Base-by-base conservation (phyloP, 2,888 invertebrate genomes). In the Idaea straminata region DNA sequence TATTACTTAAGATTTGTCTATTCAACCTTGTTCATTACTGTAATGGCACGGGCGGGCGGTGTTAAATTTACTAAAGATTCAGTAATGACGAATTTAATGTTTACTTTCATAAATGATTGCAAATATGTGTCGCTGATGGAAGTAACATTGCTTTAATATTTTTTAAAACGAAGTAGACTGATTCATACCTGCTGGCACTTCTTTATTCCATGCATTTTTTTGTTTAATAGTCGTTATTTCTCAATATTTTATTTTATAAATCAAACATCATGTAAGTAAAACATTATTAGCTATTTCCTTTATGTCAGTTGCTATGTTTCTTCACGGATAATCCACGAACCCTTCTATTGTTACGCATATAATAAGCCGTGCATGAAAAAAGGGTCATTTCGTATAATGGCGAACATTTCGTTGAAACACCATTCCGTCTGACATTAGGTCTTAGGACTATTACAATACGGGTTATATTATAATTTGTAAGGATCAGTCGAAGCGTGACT, bases 291-390 rank as follows among this genome's bases (percentile, higher is more conserved):
- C 25, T 25, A 25, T 25, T 25, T 25, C 25, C 25, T 47, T 7
- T 10, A 47, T 10, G 7, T 13, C 47, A 47, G 47, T 36, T 36
- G 10, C 70, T 65, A 72, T 72, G 69, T 71, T 70, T 72, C 70
- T 69, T 72, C 66, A 67, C 72, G 71, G 73, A 75, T 72, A 67
- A 74, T 66, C 66, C 72, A 64, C 59, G 72, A 67, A 73, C 76
- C 79, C 75, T 77, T 80, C 76, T 78, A 76, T 81, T 82, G 79
- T 82, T 78, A 76, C 74, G 71, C 72, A 69, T 73, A 78, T 80
- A 78, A 79, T 77, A 80, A 77, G 70, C 77, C 75, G 74, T 76
- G 79, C 81, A 81, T 81, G 84, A 81, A 84, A 83, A 82, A 83
- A 83, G 82, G 47, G 85, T 80, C 80, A 81, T 77, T 77, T 69